These are phyloP conservation scores for Adrianichthys oophorus DNA, from an alignment of 2,797 vertebrate species.

Conservation along the genomic window DNA sequence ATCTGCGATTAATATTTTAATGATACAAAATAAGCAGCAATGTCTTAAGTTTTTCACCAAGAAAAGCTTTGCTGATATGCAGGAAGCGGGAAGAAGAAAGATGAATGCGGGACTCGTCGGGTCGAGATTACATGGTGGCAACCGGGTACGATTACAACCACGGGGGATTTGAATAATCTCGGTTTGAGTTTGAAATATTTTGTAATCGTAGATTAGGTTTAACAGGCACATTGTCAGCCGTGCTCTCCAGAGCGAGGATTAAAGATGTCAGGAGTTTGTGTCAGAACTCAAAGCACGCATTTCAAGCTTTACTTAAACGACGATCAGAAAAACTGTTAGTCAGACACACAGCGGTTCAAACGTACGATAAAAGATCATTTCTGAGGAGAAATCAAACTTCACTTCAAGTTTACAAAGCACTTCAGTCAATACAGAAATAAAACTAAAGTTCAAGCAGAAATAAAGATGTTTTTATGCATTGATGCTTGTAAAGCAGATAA, in stretches of 20 bases:
- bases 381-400: too few relatives aligned
- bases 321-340: too few relatives aligned
- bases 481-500: too few relatives aligned
- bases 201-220: slow-evolving; percentile 74
- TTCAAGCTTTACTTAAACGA: slow-evolving; percentile 26
- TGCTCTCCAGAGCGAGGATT: slow-evolving; percentile 57
- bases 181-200: slow-evolving; percentile 71
- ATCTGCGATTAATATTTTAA: slow-evolving; percentile 84
- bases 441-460: too few relatives aligned
- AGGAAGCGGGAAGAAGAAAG: slow-evolving; percentile 26
- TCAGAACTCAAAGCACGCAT: slow-evolving; percentile 33
- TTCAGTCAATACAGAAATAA: too few relatives aligned
- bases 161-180: slow-evolving; percentile 76
- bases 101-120: slow-evolving; percentile 63
- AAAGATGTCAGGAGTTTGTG: slow-evolving; percentile 47
- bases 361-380: too few relatives aligned
- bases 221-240: slow-evolving; percentile 53
- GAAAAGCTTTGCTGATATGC: slow-evolving; percentile 61
- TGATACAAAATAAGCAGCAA: slow-evolving; percentile 72
- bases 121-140: slow-evolving; percentile 56
- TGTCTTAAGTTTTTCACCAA: slow-evolving; percentile 62
- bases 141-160: neutral
- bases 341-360: too few relatives aligned
- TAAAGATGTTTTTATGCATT: too few relatives aligned
- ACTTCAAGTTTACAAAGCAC: too few relatives aligned